These are phyloP conservation scores for Drosophila meridionalis DNA, from an alignment of 2,888 invertebrate species.

Conservation along the genomic window DNA sequence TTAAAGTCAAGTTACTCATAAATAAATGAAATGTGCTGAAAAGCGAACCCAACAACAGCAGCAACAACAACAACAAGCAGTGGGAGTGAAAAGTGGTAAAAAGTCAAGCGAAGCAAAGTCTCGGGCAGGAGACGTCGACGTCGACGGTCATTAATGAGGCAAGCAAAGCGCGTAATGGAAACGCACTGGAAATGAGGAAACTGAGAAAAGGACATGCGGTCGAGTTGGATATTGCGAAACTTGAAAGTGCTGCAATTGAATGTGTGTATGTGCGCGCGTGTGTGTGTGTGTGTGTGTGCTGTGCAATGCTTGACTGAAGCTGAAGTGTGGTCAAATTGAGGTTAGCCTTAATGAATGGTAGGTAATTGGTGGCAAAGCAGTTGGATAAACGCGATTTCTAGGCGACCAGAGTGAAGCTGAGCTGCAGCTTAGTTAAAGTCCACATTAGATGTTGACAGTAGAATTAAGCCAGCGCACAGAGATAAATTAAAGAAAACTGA, in stretches of 20 bases:
- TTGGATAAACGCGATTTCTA: conserved; percentile 10
- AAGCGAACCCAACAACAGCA: conserved; percentile 38
- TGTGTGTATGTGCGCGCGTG: conserved; percentile 4
- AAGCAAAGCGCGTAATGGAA: conserved; percentile 38
- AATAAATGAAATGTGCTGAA: conserved; percentile 73
- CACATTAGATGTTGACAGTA: conserved; percentile 19
- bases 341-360: conserved; percentile 62
- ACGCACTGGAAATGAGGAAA: conserved; percentile 18
- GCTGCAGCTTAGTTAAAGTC: conserved; percentile 11
- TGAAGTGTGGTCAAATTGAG: conserved; percentile 71
- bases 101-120: conserved; percentile 19
- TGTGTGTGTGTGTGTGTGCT: conserved; percentile 10
- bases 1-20: conserved; percentile 78
- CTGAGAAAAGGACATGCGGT: conserved; percentile 38
- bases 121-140: conserved; percentile 2
- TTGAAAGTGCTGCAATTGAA: conserved; percentile 38
- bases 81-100: conserved; percentile 36
- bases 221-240: conserved; percentile 23
- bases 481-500: not conserved
- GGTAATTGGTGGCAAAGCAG: conserved; percentile 54
- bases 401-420: conserved; percentile 12
- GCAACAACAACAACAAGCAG: conserved; percentile 15
- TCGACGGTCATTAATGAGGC: conserved; percentile 42
- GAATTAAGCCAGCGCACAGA: not conserved
- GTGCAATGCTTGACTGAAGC: conserved; percentile 41